Evolutionary conservation across 2,888 invertebrate genomes (phyloP), one percentile per base, ranked within the genome.

Genomic region (Choristoneura rosaceana): DNA sequence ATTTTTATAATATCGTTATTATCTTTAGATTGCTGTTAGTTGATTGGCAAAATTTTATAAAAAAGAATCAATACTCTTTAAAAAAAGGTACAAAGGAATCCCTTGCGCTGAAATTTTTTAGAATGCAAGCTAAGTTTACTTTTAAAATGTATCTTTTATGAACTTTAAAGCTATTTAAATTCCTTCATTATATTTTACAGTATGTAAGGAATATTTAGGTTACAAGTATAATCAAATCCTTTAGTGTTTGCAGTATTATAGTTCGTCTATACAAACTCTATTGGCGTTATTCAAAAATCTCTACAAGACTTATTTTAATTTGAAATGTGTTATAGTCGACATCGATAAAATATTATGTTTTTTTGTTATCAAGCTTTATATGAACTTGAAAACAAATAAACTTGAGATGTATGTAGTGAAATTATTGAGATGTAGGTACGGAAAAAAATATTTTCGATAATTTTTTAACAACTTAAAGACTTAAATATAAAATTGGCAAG

Each of bases 161-260:
- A 75, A 79, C 76, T 79, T 85, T 87, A 87, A 87, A 86, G 84
- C 87, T 89, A 87, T 82, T 81, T 55, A 82, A 84, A 87, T 85
- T 84, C 84, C 84, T 83, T 86, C 78, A 74, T 78, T 78, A 80
- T 85, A 84, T 83, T 76, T 77, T 84, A 84, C 80, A 83, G 76
- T 75, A 70, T 74, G 71, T 74, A 83, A 84, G 83, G 84, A 83
- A 84, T 84, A 77, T 78, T 79, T 81, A 80, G 79, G 80, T 82
- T 74, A 79, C 82, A 81, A 79, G 75, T 85, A 84, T 86, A 80
- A 87, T 93, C 93, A 93, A 93, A 93, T 93, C 93, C 93, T 75
- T 93, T 89, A 92, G 93, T 93, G 93, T 85, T 90, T 93, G 92
- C 92, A 93, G 92, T 91, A 87, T 84, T 78, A 80, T 84, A 84